phyloP scores from a whole-genome alignment of 1,140 invertebrate species.

The Ceratina japonica region DNA sequence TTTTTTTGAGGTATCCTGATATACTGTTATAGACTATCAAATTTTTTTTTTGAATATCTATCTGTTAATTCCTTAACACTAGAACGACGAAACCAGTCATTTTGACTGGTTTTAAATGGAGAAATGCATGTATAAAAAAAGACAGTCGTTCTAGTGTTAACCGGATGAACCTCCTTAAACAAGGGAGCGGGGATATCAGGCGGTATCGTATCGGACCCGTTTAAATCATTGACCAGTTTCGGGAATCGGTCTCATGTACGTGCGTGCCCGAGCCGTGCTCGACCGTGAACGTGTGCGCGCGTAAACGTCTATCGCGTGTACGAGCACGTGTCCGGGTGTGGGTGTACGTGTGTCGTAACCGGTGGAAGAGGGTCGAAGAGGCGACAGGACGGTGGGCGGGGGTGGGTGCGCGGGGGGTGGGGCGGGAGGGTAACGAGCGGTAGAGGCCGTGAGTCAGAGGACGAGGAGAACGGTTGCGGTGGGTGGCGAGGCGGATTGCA shows the following conservation, averaged over 20 bases:
- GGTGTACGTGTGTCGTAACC: slow-evolving; percentile 56
- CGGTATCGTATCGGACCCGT: background rate
- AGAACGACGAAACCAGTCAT: too few species aligned
- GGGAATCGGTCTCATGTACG: slow-evolving; percentile 18
- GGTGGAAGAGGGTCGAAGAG: slow-evolving; percentile 62
- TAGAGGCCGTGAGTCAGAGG: slow-evolving; percentile 38
- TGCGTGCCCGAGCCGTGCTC: slow-evolving; percentile 23
- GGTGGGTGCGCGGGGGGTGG: slow-evolving; percentile 39
- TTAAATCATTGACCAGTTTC: slow-evolving; percentile 18
- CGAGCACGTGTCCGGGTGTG: slow-evolving; percentile 38
- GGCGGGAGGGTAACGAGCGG: slow-evolving; percentile 20
- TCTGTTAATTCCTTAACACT: too few species aligned
- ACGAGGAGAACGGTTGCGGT: slow-evolving; percentile 42
- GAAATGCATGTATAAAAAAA: too few species aligned
- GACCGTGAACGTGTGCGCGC: slow-evolving; percentile 18
- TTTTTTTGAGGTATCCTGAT: too few species aligned
- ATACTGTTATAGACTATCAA: too few species aligned
- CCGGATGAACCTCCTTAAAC: too few species aligned
- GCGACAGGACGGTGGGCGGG: slow-evolving; percentile 52
- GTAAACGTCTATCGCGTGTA: slow-evolving; percentile 15
- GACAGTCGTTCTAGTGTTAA: too few species aligned
- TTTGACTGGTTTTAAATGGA: too few species aligned
- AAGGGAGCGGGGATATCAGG: too few species aligned
- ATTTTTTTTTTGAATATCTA: too few species aligned
- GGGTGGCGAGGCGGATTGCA: slow-evolving; percentile 65